Evolutionary conservation across 2,113 vertebrate species (phyloP), one percentile per base, ranked within the genome.

Genomic region (Syngnathus scovelli): DNA sequence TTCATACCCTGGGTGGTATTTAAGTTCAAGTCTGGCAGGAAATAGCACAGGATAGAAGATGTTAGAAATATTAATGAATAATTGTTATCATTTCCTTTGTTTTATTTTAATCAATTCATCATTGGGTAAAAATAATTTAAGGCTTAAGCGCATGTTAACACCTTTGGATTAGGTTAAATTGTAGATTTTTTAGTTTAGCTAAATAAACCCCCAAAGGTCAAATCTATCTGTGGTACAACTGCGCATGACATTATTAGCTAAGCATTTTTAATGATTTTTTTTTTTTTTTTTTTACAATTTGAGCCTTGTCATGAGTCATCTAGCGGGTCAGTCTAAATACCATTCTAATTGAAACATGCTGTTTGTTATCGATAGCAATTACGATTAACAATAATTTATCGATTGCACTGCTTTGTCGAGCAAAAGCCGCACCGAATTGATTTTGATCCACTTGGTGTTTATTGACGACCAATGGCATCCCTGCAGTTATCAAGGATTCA

Each of bases 321-420:
- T 9, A 61, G 43, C 39, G 1, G 9, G 52, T 67, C 16, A 19
- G 58, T 1, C 21, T 1, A 33, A 37, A 12, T 9, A n/a, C n/a
- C 37, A 46, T 13, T 39, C 51, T 64, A 67, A 70, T 68, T 67
- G 64, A 68, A 73, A 55, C 5, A 46, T 23, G 51, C 6, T 16
- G 19, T 67, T 51, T n/a, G 48, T 51, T 8, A 51, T 51, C 62
- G 67, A 54, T 61, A 54, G 43, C 18, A 61, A 79, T 67, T 41
- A 51, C 39, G 55, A 44, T 2, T 54, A 66, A 66, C 43, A 37
- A 43, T 37, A 41, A 63, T 9, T 18, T 6, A 51, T 38, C 16
- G 2, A 60, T 71, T 43, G 38, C 2, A 15, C 6, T 7, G n/a
- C 60, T 1, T 56, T n/a, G 5, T n/a, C 21, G 52, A 33, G n/a